Evolutionary conservation across 2,113 vertebrate species (phyloP), one percentile per base, ranked within the genome.

Genomic region (Regulus satrapa): DNA sequence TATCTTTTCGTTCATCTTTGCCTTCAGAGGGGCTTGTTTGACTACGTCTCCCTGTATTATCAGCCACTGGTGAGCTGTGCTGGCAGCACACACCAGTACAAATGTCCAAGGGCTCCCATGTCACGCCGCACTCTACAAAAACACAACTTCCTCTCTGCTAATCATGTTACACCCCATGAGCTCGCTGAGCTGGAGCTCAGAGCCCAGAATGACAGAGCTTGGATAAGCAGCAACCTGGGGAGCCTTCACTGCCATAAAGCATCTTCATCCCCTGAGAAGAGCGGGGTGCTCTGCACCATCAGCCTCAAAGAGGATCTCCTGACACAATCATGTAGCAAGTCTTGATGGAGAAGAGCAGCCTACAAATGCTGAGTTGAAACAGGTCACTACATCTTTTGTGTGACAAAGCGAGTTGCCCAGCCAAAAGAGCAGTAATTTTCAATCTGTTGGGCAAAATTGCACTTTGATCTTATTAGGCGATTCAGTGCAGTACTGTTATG

Each of bases 271-370:
- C 12, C 40, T 19, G 56, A 93, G 56, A 85, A 46, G 48, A 51
- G 4, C 1, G 1, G 4, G n/a, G 29, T 78, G 25, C 28, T 58
- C 1, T 21, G 8, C 0, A 1, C 40, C 17, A 24, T 16, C 48
- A 29, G 64, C 75, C 61, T 29, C 52, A 64, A 38, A 67, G 46
- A 20, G 4, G 32, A 59, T 46, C 38, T 67, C 52, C 61, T 38
- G 38, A 62, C 32, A 63, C 38, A 52, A 24, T n/a, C 25, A 66
- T 34, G 81, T 49, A 52, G 41, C 2, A 5, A 59, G 48, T 14
- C 40, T 31, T 49, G 88, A 49, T 49, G 61, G 64, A 43, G 36
- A 83, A 85, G 25, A 79, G 62, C 78, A 36, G 8, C 9, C 83
- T 80, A n/a, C 21, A 63, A 55, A 85, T 18, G 48, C 58, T 63